Evolutionary conservation across 2,113 vertebrate species (phyloP).

Genomic region (Conger conger): DNA sequence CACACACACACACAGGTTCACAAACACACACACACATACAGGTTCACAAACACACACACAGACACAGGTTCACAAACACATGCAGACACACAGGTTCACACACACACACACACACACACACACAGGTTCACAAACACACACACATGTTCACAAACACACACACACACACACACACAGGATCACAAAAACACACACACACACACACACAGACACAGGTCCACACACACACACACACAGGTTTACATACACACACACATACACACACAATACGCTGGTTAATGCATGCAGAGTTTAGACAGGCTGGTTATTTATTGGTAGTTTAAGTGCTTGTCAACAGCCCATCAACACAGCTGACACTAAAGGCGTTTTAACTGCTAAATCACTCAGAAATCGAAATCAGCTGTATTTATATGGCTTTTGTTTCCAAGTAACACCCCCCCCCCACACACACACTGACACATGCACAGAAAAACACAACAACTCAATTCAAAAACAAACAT

Average conservation of each 20-base stretch:
- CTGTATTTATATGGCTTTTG: neutral
- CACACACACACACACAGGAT: constrained; percentile 3
- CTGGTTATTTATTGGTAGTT: neutral
- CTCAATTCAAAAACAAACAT: neutral
- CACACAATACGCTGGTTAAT: neutral
- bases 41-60: too few species aligned
- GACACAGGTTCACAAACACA: constrained; percentile 17
- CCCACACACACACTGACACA: neutral
- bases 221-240: too few species aligned
- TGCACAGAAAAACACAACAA: neutral
- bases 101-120: constrained; percentile 4
- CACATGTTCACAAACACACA: neutral
- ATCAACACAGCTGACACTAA: neutral
- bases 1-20: too few species aligned
- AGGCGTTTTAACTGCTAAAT: neutral
- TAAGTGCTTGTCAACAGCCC: neutral
- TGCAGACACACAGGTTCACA: constrained; percentile 22
- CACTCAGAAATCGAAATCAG: neutral
- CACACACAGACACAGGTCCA: too few species aligned
- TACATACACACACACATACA: constrained; percentile 8
- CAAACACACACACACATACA: too few species aligned
- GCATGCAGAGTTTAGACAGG: neutral
- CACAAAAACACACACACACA: constrained; percentile 22
- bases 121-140: constrained; percentile 17
- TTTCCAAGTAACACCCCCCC: neutral